A percentile compares a stretch with the other conserved stretches of the same genome.
Evolutionary conservation across 2,888 invertebrate species (phyloP).

Genomic region (Mesoligia furuncula): DNA sequence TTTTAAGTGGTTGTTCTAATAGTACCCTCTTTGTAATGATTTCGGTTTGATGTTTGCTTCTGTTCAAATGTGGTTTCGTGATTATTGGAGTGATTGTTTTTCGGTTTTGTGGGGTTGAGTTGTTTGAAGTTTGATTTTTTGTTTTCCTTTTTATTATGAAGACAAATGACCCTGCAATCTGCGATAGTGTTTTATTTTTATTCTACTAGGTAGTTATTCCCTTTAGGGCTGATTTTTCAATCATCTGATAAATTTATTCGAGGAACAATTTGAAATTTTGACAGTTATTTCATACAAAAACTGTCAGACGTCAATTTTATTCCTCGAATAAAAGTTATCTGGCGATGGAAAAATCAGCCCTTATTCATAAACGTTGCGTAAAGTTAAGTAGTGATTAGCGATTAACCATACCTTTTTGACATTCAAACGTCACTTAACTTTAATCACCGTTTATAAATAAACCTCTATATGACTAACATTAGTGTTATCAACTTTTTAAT

Average conservation of each 20-base stretch:
- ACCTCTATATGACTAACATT: neutral
- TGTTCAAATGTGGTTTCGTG: conserved; percentile 40
- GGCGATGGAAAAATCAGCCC: too few species aligned
- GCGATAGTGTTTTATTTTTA: too few species aligned
- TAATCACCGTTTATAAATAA: neutral
- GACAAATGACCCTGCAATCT: neutral
- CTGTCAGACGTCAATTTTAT: too few species aligned
- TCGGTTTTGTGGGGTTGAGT: neutral
- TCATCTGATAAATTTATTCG: too few species aligned
- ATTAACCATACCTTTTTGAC: neutral
- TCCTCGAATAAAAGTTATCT: too few species aligned
- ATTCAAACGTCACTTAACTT: too few species aligned
- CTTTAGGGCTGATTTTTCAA: too few species aligned
- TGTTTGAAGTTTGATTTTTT: neutral
- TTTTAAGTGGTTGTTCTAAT: conserved; percentile 54
- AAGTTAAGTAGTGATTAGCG: neutral
- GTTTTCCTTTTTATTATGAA: neutral
- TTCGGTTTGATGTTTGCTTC: conserved; percentile 51
- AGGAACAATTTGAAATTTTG: too few species aligned
- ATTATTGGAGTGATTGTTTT: conserved; percentile 1
- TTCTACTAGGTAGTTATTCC: too few species aligned
- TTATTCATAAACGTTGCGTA: neutral
- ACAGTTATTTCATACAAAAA: too few species aligned
- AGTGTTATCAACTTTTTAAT: neutral
- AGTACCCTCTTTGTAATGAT: conserved; percentile 48